These are phyloP conservation scores for Buteo buteo DNA, from an alignment of 2,113 vertebrate species.

Conservation along the genomic window DNA sequence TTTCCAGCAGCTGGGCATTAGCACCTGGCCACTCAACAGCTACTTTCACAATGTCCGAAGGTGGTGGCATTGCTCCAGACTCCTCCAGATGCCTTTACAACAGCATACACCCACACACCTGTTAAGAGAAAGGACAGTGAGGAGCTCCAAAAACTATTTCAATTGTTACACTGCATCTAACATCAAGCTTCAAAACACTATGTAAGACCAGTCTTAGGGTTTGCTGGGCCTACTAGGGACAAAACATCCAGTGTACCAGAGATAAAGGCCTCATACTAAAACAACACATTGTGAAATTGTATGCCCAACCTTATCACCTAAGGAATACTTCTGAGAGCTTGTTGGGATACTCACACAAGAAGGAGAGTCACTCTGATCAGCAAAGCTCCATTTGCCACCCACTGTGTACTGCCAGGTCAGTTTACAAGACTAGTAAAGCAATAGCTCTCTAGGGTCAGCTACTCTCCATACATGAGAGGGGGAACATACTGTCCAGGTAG, in stretches of 20 bases:
- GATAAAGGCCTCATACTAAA: not conserved
- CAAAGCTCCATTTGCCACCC: not conserved
- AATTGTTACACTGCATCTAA: not conserved
- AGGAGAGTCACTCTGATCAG: not conserved
- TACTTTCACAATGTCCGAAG: slow-evolving; percentile 95
- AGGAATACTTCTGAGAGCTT: not conserved
- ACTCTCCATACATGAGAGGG: not conserved
- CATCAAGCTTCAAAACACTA: not conserved
- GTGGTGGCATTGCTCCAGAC: slow-evolving; percentile 85
- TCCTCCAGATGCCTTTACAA: not conserved
- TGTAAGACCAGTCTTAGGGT: not conserved
- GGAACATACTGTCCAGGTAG: not conserved
- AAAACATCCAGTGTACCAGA: not conserved
- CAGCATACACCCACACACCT: slow-evolving; percentile 9
- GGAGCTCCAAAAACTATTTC: not conserved
- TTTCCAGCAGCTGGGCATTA: slow-evolving; percentile 95
- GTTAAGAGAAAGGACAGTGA: not conserved
- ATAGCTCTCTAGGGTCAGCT: not conserved
- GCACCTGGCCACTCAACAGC: slow-evolving; percentile 98
- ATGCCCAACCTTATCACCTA: not conserved
- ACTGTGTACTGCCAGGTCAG: not conserved
- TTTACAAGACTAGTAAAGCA: not conserved
- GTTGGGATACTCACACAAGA: not conserved
- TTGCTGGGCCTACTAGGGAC: not conserved
- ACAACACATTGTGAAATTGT: not conserved